phyloP scores from a whole-genome alignment of 2,113 vertebrate species.

The Lontra canadensis region DNA sequence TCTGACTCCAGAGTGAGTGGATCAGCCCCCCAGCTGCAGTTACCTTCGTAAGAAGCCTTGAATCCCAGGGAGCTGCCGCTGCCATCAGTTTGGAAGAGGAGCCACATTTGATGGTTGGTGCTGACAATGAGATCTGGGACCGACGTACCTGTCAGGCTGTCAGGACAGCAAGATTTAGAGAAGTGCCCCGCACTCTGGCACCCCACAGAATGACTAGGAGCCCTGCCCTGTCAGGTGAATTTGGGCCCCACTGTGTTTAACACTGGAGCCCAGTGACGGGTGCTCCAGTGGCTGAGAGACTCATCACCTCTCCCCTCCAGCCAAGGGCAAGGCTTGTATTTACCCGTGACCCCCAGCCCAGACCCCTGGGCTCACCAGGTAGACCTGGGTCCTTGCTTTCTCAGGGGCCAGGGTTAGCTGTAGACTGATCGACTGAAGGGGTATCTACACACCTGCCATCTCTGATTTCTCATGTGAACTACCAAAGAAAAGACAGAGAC shows the following conservation, averaged over 20 bases:
- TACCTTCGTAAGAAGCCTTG: conserved; percentile 97
- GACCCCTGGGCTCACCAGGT: neutral
- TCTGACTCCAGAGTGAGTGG: neutral
- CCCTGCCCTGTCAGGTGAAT: neutral
- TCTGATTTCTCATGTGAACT: neutral
- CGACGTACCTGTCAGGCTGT: conserved; percentile 93
- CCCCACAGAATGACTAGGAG: neutral
- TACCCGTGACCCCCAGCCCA: accelerated
- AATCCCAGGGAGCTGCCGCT: conserved; percentile 96
- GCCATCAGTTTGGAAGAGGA: conserved; percentile 97
- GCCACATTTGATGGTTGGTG: conserved; percentile 99
- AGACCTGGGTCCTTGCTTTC: neutral
- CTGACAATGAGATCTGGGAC: conserved; percentile 98
- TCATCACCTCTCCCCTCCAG: neutral
- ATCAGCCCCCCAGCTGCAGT: neutral
- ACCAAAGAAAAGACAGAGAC: neutral
- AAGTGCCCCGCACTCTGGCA: neutral
- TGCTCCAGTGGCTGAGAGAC: neutral
- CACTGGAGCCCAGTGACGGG: neutral
- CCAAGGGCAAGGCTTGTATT: neutral
- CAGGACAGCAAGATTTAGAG: conserved; percentile 46
- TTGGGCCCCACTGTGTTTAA: neutral
- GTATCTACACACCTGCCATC: neutral
- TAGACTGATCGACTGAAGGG: neutral
- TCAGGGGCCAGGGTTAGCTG: neutral